phyloP scores from a whole-genome alignment of 2,797 vertebrate species.

The Sebastes melanostomus region DNA sequence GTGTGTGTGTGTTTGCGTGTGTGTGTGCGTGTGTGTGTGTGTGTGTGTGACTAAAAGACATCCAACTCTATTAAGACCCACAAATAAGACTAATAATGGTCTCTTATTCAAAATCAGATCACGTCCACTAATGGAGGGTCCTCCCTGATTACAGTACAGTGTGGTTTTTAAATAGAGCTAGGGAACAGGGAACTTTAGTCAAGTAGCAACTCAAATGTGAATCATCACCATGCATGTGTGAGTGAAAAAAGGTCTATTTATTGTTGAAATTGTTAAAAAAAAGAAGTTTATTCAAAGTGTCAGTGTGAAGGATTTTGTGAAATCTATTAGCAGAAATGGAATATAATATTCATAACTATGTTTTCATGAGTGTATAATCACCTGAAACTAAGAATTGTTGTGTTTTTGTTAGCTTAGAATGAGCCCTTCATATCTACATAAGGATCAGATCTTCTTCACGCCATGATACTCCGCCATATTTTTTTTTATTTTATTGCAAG shows the following conservation, averaged over 20 bases:
- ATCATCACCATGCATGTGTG: background rate
- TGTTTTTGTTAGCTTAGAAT: too few relatives aligned
- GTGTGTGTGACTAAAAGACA: background rate
- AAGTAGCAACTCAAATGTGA: background rate
- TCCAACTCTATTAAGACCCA: slow-evolving; percentile 3
- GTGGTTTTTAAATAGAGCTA: background rate
- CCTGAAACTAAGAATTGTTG: too few relatives aligned
- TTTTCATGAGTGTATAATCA: too few relatives aligned
- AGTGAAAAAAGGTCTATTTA: background rate
- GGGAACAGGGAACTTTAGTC: background rate
- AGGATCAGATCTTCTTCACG: too few relatives aligned
- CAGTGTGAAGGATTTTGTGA: too few relatives aligned
- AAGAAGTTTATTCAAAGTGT: too few relatives aligned
- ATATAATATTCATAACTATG: too few relatives aligned
- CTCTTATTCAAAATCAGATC: background rate
- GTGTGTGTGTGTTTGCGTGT: background rate
- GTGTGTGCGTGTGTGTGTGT: background rate
- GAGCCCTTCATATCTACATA: too few relatives aligned
- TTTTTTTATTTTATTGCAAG: too few relatives aligned
- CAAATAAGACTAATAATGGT: background rate
- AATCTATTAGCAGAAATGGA: too few relatives aligned
- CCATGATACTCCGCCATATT: too few relatives aligned
- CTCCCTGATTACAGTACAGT: background rate
- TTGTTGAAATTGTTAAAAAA: background rate
- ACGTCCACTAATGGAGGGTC: background rate